Conservation (phyloP, 2,888 invertebrate genomes). For the Ectropis crepuscularia region DNA sequence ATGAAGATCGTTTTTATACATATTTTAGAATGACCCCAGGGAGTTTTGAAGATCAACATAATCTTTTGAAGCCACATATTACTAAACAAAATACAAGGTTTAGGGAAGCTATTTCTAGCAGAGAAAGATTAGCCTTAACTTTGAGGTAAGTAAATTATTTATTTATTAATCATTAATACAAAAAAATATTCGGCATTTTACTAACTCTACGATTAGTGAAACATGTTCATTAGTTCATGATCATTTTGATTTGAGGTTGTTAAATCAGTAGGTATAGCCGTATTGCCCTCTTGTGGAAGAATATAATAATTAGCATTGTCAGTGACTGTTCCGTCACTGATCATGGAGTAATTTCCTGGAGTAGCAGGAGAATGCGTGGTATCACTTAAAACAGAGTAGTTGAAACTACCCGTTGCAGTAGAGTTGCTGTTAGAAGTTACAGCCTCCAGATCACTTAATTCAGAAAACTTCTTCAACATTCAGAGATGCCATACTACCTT, state of each 20-base stretch:
- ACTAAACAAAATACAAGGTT: slow-evolving; percentile 37
- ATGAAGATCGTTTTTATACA: slow-evolving; percentile 41
- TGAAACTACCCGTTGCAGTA: slow-evolving; percentile 32
- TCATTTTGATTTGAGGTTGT: slow-evolving; percentile 32
- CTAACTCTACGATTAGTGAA: slow-evolving; percentile 32
- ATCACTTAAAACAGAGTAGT: slow-evolving; percentile 34
- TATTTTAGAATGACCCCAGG: slow-evolving; percentile 38
- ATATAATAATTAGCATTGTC: slow-evolving; percentile 34
- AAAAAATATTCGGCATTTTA: slow-evolving; percentile 31
- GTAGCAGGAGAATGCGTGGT: slow-evolving; percentile 32
- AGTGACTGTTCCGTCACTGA: slow-evolving; percentile 33
- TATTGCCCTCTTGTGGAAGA: slow-evolving; percentile 36
- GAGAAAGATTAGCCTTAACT: slow-evolving; percentile 40
- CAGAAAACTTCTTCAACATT: slow-evolving; percentile 31
- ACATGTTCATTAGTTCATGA: slow-evolving; percentile 23
- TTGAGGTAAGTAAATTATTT: slow-evolving; percentile 37
- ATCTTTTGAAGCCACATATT: slow-evolving; percentile 34
- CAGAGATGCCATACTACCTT: slow-evolving; percentile 33
- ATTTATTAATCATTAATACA: slow-evolving; percentile 35
- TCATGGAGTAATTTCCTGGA: slow-evolving; percentile 34
- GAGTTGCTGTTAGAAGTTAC: slow-evolving; percentile 29
- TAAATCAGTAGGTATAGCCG: slow-evolving; percentile 37
- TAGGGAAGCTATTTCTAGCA: slow-evolving; percentile 41
- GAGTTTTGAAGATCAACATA: slow-evolving; percentile 36
- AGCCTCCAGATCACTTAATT: slow-evolving; percentile 32